Evolutionary conservation across 2,113 vertebrate species (phyloP), one percentile per base, ranked within the genome.

Genomic region (Cyanoderma ruficeps): DNA sequence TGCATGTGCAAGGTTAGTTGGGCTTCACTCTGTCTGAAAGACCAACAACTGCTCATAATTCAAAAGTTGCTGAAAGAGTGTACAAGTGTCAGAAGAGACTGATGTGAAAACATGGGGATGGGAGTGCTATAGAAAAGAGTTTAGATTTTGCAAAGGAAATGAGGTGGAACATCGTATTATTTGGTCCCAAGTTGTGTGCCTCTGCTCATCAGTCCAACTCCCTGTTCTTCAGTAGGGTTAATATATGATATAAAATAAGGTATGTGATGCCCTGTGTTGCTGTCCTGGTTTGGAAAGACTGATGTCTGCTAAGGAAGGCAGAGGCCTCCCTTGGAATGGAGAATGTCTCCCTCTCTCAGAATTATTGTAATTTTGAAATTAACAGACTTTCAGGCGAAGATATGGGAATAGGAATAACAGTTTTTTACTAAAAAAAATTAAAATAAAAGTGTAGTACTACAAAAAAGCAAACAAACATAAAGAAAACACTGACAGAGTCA

Each of bases 91-190:
- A 57, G 49, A 82, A 71, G 44, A 86, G 67, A 69, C 41, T 76
- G 49, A 39, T 23, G 7, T 63, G 52, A 71, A 85, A 67, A 39
- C 11, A 28, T 7, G 15, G 20, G 12, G 4, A 15, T 77, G 35
- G 33, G 8, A 81, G 15, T 3, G 37, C 77, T 65, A 24, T 46
- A 47, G 33, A 77, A 53, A 67, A 81, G 25, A 59, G 18, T 37
- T 49, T 61, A 25, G 25, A 50, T 87, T 95, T 81, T 81, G 28
- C 49, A 25, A 56, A 28, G 31, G 17, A 31, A 81, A 46, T 35
- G 5, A 89, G 18, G 24, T 71, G 19, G 13, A 71, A 44, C 17
- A 25, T 78, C 0, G 0, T 67, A 50, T 6, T 2, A 7, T 65
- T 31, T 13, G 6, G 68, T 80, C 55, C 50, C 35, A 28, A 55